Evolutionary conservation across 2,113 vertebrate genomes (phyloP).

Genomic region (Merops nubicus): DNA sequence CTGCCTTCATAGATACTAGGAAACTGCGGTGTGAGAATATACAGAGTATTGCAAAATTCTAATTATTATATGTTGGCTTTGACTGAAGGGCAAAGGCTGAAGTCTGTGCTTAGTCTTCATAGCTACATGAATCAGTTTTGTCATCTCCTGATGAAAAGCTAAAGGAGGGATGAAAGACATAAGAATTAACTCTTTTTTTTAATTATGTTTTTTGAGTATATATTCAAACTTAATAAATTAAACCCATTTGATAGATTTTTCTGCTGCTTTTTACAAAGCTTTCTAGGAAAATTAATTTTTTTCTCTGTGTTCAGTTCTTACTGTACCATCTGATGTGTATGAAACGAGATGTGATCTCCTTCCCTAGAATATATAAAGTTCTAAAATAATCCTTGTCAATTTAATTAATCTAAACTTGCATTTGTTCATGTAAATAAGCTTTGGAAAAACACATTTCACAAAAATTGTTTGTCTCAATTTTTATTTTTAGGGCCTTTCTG

Average conservation of each 20-base stretch:
- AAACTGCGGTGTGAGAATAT: background rate
- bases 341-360: background rate
- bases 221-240: background rate
- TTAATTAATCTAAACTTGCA: background rate
- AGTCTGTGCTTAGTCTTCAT: background rate
- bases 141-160: constrained; percentile 41
- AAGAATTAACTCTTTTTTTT: background rate
- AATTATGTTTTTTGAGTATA: background rate
- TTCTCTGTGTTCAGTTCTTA: background rate
- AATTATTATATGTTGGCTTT: background rate
- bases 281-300: background rate
- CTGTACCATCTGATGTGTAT: background rate
- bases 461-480: background rate
- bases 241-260: background rate
- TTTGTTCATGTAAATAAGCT: background rate
- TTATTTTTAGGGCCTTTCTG: constrained; percentile 88
- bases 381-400: background rate
- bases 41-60: background rate
- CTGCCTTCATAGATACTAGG: background rate
- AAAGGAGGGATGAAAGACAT: background rate
- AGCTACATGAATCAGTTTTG: constrained; percentile 21
- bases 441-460: background rate
- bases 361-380: background rate
- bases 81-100: background rate
- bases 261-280: background rate